phyloP scores from a whole-genome alignment of 2,113 vertebrate species.

The Glaucomys volans region DNA sequence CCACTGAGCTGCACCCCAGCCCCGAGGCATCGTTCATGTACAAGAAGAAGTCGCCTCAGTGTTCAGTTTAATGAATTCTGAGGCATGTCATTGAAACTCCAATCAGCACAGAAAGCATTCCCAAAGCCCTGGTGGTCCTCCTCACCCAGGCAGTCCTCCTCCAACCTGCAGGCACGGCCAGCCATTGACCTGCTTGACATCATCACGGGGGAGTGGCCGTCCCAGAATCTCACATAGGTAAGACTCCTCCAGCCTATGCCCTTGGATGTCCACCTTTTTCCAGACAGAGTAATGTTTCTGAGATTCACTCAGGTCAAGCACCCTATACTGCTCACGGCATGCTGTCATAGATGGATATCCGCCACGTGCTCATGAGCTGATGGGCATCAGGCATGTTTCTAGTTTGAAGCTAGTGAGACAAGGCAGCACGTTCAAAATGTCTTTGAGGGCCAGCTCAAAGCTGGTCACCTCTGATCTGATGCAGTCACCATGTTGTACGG shows the following conservation, averaged over 20 bases:
- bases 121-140: background rate
- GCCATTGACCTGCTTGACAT: background rate
- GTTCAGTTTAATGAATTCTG: background rate
- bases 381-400: too few species aligned
- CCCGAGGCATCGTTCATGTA: background rate
- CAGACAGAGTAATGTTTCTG: too few species aligned
- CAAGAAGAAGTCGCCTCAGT: background rate
- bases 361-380: too few species aligned
- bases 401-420: background rate
- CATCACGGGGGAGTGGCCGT: background rate
- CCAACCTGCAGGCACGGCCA: background rate
- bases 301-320: background rate
- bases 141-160: background rate
- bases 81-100: too few species aligned
- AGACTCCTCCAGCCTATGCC: rapidly evolving
- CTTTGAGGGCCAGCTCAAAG: background rate
- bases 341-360: too few species aligned
- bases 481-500: too few species aligned
- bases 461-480: background rate
- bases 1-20: too few species aligned
- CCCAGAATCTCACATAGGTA: background rate
- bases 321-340: too few species aligned
- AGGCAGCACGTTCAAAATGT: background rate
- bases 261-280: background rate
- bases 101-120: too few species aligned